These are phyloP conservation scores for Rhopilema esculentum DNA, from an alignment of 30 jellyfish, hydroid and myxozoan species.

Conservation along the genomic window DNA sequence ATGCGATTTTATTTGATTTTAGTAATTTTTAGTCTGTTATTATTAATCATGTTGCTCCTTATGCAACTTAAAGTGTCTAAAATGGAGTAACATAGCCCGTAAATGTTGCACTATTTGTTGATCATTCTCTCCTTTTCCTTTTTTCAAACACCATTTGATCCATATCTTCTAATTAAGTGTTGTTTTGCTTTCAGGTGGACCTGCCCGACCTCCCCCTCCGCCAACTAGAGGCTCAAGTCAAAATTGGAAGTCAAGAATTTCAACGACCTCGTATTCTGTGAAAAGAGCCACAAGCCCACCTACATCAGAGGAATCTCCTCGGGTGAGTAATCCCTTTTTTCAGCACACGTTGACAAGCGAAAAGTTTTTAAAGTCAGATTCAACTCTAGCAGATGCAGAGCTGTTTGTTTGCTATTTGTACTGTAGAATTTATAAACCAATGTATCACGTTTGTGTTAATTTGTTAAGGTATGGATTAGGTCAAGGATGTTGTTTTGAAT, in stretches of 20 bases:
- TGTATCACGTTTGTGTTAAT: too few relatives aligned
- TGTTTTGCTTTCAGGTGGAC: constrained; percentile 45
- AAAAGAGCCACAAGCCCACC: constrained; percentile 66
- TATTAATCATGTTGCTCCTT: too few relatives aligned
- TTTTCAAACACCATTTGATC: background rate
- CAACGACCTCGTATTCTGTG: constrained; percentile 21
- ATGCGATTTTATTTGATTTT: too few relatives aligned
- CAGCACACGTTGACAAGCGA: background rate
- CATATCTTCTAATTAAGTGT: too few relatives aligned
- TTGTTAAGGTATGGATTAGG: too few relatives aligned
- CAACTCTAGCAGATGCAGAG: background rate
- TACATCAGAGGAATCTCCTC: constrained; percentile 30
- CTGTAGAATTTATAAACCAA: too few relatives aligned
- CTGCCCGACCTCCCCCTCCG: constrained; percentile 97
- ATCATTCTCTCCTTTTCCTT: background rate
- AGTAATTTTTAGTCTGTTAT: too few relatives aligned
- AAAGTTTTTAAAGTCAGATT: background rate
- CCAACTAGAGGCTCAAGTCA: constrained; percentile 96
- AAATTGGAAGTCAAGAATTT: constrained; percentile 67
- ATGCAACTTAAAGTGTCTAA: too few relatives aligned
- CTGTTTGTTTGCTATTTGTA: too few relatives aligned
- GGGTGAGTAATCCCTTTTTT: constrained; percentile 13
- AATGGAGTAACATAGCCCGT: too few relatives aligned
- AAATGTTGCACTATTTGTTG: background rate
- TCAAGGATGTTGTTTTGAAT: too few relatives aligned